Conservation (phyloP, 2,113 vertebrate genomes). For the Pontoporia blainvillei region DNA sequence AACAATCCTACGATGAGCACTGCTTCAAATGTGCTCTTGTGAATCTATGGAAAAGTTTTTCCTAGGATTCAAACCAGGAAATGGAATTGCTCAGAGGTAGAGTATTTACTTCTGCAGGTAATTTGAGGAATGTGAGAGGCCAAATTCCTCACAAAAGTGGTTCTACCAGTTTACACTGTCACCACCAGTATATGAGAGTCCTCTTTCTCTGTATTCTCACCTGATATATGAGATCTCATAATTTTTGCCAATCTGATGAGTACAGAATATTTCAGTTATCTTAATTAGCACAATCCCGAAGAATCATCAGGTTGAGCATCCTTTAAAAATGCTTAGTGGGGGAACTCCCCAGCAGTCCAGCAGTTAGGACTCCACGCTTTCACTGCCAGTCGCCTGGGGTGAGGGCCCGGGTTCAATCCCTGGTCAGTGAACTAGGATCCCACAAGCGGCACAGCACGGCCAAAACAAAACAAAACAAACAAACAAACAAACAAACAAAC, state of each 20-base stretch:
- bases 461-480: too few relatives aligned
- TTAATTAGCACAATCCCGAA: not conserved
- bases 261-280: not conserved
- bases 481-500: too few relatives aligned
- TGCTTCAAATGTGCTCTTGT: not conserved
- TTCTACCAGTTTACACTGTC: not conserved
- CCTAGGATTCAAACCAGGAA: not conserved
- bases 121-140: not conserved
- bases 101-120: not conserved
- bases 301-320: not conserved
- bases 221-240: not conserved
- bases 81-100: not conserved
- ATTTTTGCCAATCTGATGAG: not conserved
- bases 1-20: not conserved
- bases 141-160: not conserved
- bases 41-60: not conserved
- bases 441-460: too few relatives aligned
- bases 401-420: too few relatives aligned
- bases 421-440: too few relatives aligned
- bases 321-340: not conserved
- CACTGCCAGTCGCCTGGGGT: too few relatives aligned
- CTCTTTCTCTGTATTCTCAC: not conserved
- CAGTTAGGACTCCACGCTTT: too few relatives aligned
- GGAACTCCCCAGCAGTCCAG: too few relatives aligned
- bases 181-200: not conserved